Percentiles rank a stretch among this genome's conserved stretches.
Conservation (phyloP, 2,113 vertebrate species). For the Melierax canorus region DNA sequence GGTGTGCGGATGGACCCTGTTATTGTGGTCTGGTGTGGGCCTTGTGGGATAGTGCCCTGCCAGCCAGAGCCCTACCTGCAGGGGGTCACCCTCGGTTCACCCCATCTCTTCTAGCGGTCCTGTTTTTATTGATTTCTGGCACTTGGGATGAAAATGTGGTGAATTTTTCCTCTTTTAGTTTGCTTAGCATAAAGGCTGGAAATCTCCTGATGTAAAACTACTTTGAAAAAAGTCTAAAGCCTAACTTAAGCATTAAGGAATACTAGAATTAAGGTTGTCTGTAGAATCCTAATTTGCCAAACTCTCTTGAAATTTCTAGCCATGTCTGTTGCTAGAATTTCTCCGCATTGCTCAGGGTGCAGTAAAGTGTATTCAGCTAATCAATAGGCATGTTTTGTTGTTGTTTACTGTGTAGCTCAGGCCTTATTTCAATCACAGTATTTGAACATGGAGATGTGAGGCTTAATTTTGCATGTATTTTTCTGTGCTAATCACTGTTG, state of each 20-base stretch:
- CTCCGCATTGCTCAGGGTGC: fast-evolving
- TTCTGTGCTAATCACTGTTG: background rate
- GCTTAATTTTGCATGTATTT: background rate
- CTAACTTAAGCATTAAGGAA: background rate
- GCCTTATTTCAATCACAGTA: background rate
- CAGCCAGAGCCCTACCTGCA: background rate
- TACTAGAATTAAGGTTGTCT: background rate
- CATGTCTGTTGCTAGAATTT: background rate
- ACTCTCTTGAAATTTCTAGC: background rate
- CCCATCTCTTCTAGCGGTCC: fast-evolving
- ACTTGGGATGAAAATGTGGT: background rate
- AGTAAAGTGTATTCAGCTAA: background rate
- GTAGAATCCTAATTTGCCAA: background rate
- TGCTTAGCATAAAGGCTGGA: background rate
- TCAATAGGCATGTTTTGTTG: background rate
- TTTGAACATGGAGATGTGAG: background rate
- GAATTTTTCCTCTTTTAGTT: background rate
- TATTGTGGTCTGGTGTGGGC: background rate
- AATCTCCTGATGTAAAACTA: background rate
- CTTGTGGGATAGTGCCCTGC: background rate
- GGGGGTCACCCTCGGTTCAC: no score
- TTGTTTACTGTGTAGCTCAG: background rate
- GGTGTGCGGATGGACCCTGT: no score
- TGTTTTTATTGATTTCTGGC: background rate
- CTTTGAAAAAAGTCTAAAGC: background rate